These are phyloP conservation scores for Spea hammondii DNA, from an alignment of 2,797 vertebrate genomes.

Conservation along the genomic window DNA sequence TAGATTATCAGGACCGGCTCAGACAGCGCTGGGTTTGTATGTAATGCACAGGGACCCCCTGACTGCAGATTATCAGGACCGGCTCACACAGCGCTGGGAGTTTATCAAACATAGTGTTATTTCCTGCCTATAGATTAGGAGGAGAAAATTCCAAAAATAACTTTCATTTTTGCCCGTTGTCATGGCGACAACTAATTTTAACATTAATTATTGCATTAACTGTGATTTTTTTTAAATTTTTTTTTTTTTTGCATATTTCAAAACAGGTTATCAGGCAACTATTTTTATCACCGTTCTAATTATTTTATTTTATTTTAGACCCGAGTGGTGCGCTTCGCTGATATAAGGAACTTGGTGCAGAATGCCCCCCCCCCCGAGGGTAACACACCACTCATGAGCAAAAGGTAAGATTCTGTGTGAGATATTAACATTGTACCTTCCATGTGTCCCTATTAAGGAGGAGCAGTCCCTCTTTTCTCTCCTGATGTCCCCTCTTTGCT, in stretches of 20 bases:
- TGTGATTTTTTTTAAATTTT: neutral
- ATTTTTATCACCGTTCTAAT: neutral
- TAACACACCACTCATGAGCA: too few relatives aligned
- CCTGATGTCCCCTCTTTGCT: too few relatives aligned
- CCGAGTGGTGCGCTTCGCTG: too few relatives aligned
- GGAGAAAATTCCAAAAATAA: constrained; percentile 2
- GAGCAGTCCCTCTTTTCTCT: too few relatives aligned
- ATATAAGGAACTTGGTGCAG: too few relatives aligned
- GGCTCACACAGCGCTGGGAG: neutral
- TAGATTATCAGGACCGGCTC: neutral
- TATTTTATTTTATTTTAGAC: neutral
- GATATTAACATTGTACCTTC: too few relatives aligned
- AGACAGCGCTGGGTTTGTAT: neutral
- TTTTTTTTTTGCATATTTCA: constrained; percentile 10
- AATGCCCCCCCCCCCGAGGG: too few relatives aligned
- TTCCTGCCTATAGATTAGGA: neutral
- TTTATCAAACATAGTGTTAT: neutral
- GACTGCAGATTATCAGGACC: constrained; percentile 13
- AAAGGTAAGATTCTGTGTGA: too few relatives aligned
- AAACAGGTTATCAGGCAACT: neutral
- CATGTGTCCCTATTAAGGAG: too few relatives aligned
- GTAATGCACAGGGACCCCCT: constrained; percentile 4
- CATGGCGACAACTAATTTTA: constrained; percentile 33
- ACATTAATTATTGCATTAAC: constrained; percentile 36
- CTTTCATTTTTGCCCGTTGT: constrained; percentile 26